Conservation (phyloP, 2,888 invertebrate genomes). For the Meliscaeva auricollis region DNA sequence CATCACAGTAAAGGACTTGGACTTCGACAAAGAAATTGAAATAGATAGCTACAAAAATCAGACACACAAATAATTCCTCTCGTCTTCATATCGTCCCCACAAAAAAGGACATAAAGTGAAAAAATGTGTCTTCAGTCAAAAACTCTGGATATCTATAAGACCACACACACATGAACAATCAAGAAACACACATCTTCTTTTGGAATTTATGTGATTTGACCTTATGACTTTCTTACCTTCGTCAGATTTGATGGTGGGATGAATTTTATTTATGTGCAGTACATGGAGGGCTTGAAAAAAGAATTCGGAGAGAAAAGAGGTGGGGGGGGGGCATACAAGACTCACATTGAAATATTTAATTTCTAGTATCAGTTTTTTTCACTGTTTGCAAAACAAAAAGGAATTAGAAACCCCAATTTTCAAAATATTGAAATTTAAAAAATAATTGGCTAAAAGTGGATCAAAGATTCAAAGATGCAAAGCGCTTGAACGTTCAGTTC, state of each 20-base stretch:
- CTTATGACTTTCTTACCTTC: slow-evolving; percentile 22
- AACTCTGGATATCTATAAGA: background rate
- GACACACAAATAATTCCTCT: background rate
- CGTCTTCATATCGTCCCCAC: background rate
- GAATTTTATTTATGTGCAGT: background rate
- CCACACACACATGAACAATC: background rate
- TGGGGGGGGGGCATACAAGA: no score
- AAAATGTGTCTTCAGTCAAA: slow-evolving; percentile 52
- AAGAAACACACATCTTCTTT: background rate
- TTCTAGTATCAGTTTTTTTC: no score
- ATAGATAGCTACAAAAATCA: background rate
- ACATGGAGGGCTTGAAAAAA: background rate
- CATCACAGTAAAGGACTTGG: no score
- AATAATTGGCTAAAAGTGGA: no score
- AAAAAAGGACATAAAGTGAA: slow-evolving; percentile 47
- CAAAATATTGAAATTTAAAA: no score
- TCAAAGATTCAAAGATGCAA: no score
- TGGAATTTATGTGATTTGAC: slow-evolving; percentile 8
- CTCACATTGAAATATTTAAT: no score
- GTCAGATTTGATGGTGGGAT: background rate
- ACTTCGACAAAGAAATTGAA: background rate
- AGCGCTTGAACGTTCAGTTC: no score
- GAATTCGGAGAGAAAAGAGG: background rate
- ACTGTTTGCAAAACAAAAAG: no score
- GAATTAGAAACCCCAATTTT: no score